These are phyloP conservation scores for Poliocrania exsul DNA, from an alignment of 2,797 vertebrate species.

Conservation along the genomic window DNA sequence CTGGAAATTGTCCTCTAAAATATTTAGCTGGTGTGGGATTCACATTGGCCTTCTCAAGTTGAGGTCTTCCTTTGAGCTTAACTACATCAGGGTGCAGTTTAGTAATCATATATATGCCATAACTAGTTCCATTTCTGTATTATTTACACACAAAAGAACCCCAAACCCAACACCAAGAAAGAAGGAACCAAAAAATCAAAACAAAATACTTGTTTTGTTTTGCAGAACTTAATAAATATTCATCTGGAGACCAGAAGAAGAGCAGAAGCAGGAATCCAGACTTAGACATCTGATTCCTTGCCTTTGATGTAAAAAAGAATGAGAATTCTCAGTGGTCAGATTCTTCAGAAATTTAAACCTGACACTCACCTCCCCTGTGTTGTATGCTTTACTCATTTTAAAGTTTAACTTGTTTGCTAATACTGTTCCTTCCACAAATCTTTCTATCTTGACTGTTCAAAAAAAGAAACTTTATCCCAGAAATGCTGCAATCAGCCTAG, in stretches of 20 bases:
- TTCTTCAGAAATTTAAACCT: neutral
- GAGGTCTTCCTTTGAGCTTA: neutral
- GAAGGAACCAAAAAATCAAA: neutral
- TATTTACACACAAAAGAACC: neutral
- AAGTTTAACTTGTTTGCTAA: neutral
- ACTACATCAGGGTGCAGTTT: neutral
- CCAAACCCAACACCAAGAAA: neutral
- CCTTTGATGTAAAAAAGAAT: neutral
- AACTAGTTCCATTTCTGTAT: neutral
- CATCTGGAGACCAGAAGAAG: neutral
- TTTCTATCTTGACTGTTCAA: neutral
- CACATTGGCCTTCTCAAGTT: neutral
- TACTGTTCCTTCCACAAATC: neutral
- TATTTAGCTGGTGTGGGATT: neutral
- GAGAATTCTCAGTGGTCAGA: neutral
- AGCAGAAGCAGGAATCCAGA: neutral
- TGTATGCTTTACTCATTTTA: neutral
- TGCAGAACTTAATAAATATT: neutral
- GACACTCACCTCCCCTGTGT: neutral
- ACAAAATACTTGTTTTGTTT: neutral
- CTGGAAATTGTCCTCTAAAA: neutral
- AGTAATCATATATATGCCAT: neutral
- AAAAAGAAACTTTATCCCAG: neutral
- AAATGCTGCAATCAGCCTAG: neutral
- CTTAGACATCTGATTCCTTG: neutral